Conservation (phyloP, 2,888 invertebrate genomes). For the Cactoblastis cactorum region DNA sequence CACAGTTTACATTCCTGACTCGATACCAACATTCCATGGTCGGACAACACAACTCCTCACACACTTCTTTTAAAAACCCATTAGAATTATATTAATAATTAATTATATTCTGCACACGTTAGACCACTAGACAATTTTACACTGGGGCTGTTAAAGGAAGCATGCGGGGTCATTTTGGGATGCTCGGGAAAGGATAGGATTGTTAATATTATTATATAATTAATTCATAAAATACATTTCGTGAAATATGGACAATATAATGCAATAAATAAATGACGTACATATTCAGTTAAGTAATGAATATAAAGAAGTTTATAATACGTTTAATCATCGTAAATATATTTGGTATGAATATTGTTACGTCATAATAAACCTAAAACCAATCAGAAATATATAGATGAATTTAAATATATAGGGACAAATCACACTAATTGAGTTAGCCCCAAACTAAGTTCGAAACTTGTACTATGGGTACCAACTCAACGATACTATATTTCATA, state of each 20-base stretch:
- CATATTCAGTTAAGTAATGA: neutral
- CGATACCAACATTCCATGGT: conserved; percentile 32
- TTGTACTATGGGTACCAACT: too few relatives aligned
- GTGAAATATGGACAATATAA: neutral
- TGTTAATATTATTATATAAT: conserved; percentile 7
- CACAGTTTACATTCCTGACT: conserved; percentile 60
- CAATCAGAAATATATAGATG: too few relatives aligned
- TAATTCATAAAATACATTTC: neutral
- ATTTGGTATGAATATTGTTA: too few relatives aligned
- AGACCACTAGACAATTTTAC: conserved; percentile 49
- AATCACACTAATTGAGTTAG: too few relatives aligned
- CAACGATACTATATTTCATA: too few relatives aligned
- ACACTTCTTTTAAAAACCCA: conserved; percentile 77
- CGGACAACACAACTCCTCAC: conserved; percentile 54
- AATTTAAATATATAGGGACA: too few relatives aligned
- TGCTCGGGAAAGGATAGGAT: conserved; percentile 30
- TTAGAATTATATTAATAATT: conserved; percentile 42
- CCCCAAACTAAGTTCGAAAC: too few relatives aligned
- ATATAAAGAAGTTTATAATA: too few relatives aligned
- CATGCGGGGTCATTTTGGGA: conserved; percentile 64
- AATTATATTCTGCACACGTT: conserved; percentile 78
- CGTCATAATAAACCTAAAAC: too few relatives aligned
- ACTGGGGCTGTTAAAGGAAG: conserved; percentile 76
- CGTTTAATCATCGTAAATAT: too few relatives aligned
- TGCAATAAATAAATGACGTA: conserved; percentile 8